Percentiles rank a stretch among this genome's conserved stretches.
Conservation (phyloP, 2,888 invertebrate genomes). For the Apodemia duryi region DNA sequence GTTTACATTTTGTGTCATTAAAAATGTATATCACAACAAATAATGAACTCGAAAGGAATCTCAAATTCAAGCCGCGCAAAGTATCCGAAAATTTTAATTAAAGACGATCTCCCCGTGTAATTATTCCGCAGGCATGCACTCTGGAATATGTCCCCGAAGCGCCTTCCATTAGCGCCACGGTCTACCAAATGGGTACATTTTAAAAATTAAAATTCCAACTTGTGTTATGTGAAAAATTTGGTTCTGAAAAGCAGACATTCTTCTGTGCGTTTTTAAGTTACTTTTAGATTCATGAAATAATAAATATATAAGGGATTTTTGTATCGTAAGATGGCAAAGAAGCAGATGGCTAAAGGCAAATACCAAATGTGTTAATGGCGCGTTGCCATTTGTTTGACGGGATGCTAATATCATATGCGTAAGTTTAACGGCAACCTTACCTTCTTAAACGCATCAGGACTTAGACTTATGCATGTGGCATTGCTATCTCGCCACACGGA, state of each 20-base stretch:
- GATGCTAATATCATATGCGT: too few species aligned
- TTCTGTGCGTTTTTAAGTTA: not conserved
- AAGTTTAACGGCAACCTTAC: too few species aligned
- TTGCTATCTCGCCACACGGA: too few species aligned
- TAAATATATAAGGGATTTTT: too few species aligned
- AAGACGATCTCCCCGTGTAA: slow-evolving; percentile 34
- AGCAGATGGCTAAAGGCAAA: too few species aligned
- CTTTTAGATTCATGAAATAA: too few species aligned
- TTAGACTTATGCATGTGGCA: too few species aligned
- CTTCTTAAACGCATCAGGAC: too few species aligned
- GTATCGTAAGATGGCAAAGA: too few species aligned
- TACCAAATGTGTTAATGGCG: too few species aligned
- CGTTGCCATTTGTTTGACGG: too few species aligned
- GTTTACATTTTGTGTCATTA: slow-evolving; percentile 22
- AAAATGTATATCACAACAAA: slow-evolving; percentile 23
- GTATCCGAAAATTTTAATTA: slow-evolving; percentile 36
- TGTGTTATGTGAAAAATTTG: not conserved
- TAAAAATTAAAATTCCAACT: slow-evolving; percentile 21
- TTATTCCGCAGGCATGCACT: slow-evolving; percentile 31
- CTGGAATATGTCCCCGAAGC: slow-evolving; percentile 19
- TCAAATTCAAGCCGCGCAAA: slow-evolving; percentile 30
- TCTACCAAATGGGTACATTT: slow-evolving; percentile 28
- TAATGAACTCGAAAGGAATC: slow-evolving; percentile 29
- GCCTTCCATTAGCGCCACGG: slow-evolving; percentile 28
- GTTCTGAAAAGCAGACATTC: not conserved